Percentiles rank a stretch among this genome's conserved stretches.
These are phyloP conservation scores for Drosophila varians DNA, from an alignment of 1,140 invertebrate species.

Conservation along the genomic window DNA sequence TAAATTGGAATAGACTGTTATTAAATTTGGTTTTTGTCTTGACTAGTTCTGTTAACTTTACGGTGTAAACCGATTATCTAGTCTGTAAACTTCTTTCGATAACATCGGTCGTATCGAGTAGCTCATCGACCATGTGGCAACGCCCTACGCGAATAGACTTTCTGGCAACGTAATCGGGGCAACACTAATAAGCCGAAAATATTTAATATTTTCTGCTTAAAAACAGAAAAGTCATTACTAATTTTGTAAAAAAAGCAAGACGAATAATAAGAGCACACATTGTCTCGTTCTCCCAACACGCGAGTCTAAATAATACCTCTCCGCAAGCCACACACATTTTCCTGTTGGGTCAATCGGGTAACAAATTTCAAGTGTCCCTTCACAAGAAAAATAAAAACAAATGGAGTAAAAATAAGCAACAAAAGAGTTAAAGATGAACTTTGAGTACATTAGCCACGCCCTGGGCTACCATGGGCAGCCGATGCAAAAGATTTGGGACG, in stretches of 20 bases:
- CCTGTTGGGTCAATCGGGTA: background rate
- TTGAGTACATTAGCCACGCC: slow-evolving; percentile 86
- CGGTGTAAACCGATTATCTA: too few relatives aligned
- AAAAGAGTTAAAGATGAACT: slow-evolving; percentile 51
- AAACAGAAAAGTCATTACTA: background rate
- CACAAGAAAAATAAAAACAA: background rate
- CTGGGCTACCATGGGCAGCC: slow-evolving; percentile 94
- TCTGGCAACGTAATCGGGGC: background rate
- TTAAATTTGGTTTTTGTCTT: too few relatives aligned
- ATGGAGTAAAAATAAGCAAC: background rate
- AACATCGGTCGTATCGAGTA: too few relatives aligned
- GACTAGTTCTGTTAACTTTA: too few relatives aligned
- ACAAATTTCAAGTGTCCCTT: background rate
- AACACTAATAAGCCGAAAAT: background rate
- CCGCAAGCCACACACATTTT: background rate
- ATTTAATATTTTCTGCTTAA: background rate
- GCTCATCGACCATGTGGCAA: too few relatives aligned
- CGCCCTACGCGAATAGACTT: background rate
- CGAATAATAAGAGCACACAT: background rate
- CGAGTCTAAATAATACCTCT: background rate
- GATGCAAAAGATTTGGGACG: slow-evolving; percentile 93
- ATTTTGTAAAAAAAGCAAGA: background rate
- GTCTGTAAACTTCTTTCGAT: too few relatives aligned
- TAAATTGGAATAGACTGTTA: too few relatives aligned
- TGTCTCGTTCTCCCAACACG: background rate